Evolutionary conservation across 2,797 vertebrate genomes (phyloP).

Genomic region (Sciaenops ocellatus): DNA sequence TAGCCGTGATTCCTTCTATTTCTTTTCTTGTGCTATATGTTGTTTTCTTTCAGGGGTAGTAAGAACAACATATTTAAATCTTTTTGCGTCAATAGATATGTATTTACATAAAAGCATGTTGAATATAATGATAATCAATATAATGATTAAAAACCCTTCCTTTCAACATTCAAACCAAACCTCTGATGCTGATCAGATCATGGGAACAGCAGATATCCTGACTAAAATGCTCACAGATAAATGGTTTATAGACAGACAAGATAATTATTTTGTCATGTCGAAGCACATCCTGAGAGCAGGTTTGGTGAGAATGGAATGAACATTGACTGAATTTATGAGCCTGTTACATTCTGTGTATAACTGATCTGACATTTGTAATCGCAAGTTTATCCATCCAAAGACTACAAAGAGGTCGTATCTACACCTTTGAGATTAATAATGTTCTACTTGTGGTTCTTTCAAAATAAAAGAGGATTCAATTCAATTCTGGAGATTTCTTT

Average conservation of each 20-base stretch:
- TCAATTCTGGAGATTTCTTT: neutral
- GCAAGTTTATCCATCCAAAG: neutral
- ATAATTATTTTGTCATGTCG: neutral
- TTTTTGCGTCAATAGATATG: neutral
- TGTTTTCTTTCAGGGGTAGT: neutral
- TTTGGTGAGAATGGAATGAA: neutral
- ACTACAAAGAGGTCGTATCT: neutral
- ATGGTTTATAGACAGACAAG: neutral
- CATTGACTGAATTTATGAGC: neutral
- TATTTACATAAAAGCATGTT: neutral
- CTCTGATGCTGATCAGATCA: neutral
- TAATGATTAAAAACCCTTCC: neutral
- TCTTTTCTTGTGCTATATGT: neutral
- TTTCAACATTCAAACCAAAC: neutral
- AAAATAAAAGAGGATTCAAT: neutral
- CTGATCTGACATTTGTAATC: neutral
- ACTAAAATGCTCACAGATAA: neutral
- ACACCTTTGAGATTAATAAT: fast-evolving
- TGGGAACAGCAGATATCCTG: neutral
- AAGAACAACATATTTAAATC: neutral
- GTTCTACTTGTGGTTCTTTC: neutral
- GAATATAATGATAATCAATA: neutral
- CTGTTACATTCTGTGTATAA: neutral
- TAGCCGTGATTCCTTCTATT: neutral
- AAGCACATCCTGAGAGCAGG: slow-evolving; percentile 2